phyloP scores from a whole-genome alignment of 2,113 vertebrate genomes.

The Antigone vipio region DNA sequence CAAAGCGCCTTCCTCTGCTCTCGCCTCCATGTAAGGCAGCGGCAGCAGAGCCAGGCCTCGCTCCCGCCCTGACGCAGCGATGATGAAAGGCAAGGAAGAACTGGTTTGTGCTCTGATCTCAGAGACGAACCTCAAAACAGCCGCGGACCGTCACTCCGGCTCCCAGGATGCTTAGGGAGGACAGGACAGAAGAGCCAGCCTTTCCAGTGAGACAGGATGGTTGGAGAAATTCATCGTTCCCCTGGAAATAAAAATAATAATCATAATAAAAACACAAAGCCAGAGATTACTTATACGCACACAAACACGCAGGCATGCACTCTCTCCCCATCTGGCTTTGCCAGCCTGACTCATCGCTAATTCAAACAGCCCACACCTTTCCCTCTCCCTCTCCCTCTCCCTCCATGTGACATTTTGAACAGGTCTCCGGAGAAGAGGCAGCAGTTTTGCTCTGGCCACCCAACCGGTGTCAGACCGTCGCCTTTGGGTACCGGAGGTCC shows the following conservation, averaged over 20 bases:
- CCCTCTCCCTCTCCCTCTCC: conserved; percentile 49
- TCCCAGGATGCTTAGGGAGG: conserved; percentile 51
- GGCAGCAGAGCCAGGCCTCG: neutral
- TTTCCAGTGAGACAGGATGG: conserved; percentile 65
- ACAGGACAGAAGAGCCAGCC: conserved; percentile 64
- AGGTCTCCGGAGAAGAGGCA: neutral
- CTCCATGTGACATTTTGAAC: conserved; percentile 5
- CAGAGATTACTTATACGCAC: conserved; percentile 60
- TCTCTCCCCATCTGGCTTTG: conserved; percentile 66
- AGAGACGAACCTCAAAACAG: conserved; percentile 61
- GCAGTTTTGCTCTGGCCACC: neutral
- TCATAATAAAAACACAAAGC: conserved; percentile 70
- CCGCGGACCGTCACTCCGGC: neutral
- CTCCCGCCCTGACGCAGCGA: neutral
- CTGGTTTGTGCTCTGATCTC: conserved; percentile 64
- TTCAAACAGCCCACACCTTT: conserved; percentile 72
- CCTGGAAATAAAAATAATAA: conserved; percentile 68
- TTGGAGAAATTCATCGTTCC: conserved; percentile 65
- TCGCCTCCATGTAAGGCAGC: neutral
- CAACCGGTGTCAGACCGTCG: fast-evolving
- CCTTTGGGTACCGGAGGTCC: neutral
- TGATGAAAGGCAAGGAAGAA: conserved; percentile 59
- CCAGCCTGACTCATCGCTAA: conserved; percentile 68
- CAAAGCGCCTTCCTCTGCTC: neutral
- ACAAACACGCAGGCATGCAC: conserved; percentile 66